Percentiles rank a stretch among this genome's conserved stretches.
phyloP scores from a whole-genome alignment of 2,888 invertebrate species.

The Kuschelorhynchus macadamiae region DNA sequence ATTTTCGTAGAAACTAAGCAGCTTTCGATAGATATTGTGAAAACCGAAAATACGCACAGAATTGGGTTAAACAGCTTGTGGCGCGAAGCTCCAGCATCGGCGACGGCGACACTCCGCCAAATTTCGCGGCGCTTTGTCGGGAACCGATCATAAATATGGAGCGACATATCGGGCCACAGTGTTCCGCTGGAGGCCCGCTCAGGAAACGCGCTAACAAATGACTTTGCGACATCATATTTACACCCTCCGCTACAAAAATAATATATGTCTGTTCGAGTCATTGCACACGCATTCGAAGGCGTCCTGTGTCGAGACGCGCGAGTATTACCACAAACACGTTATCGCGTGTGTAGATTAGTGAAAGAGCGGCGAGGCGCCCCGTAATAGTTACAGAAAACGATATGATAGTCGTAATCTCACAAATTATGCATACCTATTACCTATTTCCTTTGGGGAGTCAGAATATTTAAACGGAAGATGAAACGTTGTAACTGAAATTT shows the following conservation, averaged over 20 bases:
- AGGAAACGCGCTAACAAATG: constrained; percentile 68
- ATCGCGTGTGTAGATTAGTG: constrained; percentile 30
- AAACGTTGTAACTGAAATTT: no score
- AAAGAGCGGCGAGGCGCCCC: constrained; percentile 2
- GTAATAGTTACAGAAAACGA: background rate
- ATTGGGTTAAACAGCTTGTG: background rate
- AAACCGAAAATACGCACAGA: no score
- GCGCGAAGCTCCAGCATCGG: background rate
- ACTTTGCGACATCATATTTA: constrained; percentile 69
- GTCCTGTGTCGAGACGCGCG: constrained; percentile 62
- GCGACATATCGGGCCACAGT: constrained; percentile 68
- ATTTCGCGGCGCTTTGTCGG: constrained; percentile 33
- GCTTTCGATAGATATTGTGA: no score
- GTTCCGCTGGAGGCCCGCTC: constrained; percentile 66
- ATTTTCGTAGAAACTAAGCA: no score
- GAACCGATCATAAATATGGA: constrained; percentile 65
- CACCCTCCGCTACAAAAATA: constrained; percentile 69
- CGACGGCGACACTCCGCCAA: background rate
- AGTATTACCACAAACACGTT: constrained; percentile 50
- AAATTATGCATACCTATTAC: no score
- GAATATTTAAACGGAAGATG: no score
- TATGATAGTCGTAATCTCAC: no score
- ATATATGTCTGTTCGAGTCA: constrained; percentile 69
- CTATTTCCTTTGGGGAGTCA: no score
- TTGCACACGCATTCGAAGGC: constrained; percentile 65